phyloP scores from a whole-genome alignment of 2,113 vertebrate genomes.

The Ictalurus furcatus region DNA sequence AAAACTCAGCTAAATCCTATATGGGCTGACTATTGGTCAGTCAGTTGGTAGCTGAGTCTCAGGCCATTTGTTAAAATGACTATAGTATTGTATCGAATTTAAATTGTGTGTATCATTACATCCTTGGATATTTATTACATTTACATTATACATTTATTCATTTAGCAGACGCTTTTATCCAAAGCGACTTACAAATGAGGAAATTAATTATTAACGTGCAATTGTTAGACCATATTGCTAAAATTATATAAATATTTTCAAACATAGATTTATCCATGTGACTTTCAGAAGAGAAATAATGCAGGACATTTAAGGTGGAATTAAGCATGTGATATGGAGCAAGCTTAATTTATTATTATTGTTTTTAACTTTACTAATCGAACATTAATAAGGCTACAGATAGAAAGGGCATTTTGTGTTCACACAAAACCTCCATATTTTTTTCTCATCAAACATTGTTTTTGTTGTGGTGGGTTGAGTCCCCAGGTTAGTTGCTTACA shows the following conservation, averaged over 20 bases:
- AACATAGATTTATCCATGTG: not conserved
- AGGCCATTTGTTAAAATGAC: no score
- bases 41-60: no score
- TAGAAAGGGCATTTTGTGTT: conserved; percentile 11
- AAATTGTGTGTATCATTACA: not conserved
- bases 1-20: no score
- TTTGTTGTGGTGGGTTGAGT: conserved; percentile 21
- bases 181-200: no score
- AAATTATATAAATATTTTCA: not conserved
- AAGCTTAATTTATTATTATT: not conserved
- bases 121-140: not conserved
- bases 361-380: not conserved
- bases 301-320: not conserved
- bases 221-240: not conserved
- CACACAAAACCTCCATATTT: not conserved
- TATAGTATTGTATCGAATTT: not conserved
- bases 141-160: no score
- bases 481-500: conserved; percentile 7
- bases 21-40: no score
- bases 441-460: conserved; percentile 11
- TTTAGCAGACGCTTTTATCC: no score
- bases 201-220: not conserved
- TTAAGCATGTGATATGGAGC: not conserved
- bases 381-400: not conserved
- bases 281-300: not conserved